Conservation (phyloP, 2,888 invertebrate genomes). For the Apodemia duryi region DNA sequence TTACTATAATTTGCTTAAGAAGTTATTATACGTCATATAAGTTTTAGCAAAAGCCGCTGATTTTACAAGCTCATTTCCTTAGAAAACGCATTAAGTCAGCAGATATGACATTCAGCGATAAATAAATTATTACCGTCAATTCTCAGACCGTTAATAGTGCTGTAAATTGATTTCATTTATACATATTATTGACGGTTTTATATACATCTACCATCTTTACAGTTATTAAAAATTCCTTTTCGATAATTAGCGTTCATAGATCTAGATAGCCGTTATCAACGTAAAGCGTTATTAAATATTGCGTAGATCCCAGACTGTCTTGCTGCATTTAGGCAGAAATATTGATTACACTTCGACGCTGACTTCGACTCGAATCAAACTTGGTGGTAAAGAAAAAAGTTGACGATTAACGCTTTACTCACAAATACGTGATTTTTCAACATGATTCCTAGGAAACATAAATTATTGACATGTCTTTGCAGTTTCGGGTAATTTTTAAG, state of each 20-base stretch:
- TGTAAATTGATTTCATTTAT: constrained; percentile 8
- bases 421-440: no score
- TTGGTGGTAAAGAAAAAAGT: neutral
- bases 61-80: constrained; percentile 15
- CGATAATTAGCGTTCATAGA: constrained; percentile 1
- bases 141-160: constrained; percentile 14
- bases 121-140: constrained; percentile 15
- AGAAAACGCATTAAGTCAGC: constrained; percentile 11
- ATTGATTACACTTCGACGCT: neutral
- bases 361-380: neutral
- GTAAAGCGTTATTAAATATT: neutral
- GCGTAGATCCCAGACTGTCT: neutral
- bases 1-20: neutral
- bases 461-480: no score
- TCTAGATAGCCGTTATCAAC: neutral
- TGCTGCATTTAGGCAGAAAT: neutral
- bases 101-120: constrained; percentile 13
- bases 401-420: neutral
- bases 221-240: constrained; percentile 6
- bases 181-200: constrained; percentile 14
- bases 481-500: no score
- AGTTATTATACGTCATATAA: neutral
- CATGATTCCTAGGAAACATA: no score
- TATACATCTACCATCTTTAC: constrained; percentile 2
- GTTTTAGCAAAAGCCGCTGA: constrained; percentile 9